phyloP scores from a whole-genome alignment of 2,797 vertebrate species.

The Threskiornis aethiopicus region DNA sequence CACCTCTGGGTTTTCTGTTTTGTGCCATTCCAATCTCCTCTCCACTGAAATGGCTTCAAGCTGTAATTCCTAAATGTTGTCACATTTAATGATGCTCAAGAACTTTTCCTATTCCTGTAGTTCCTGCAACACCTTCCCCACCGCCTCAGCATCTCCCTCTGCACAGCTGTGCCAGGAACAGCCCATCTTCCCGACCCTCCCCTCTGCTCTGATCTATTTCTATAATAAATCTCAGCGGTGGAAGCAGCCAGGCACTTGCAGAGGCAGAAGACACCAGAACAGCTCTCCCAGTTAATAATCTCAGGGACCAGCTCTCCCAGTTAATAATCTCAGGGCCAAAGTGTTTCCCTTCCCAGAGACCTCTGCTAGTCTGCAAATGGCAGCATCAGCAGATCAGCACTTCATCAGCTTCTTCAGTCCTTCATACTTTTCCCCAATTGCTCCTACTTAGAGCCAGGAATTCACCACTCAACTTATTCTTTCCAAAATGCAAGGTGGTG shows the following conservation, averaged over 20 bases:
- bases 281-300: background rate
- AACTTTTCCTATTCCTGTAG: background rate
- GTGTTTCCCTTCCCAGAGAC: background rate
- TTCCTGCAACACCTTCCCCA: background rate
- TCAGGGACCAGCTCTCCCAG: background rate
- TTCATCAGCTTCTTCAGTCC: background rate
- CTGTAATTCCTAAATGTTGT: background rate
- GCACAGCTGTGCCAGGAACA: background rate
- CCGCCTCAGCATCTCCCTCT: background rate
- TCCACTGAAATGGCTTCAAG: background rate
- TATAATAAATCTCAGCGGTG: background rate
- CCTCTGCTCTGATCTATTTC: background rate
- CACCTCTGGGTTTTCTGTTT: background rate
- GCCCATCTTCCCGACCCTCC: background rate
- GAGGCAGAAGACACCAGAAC: background rate
- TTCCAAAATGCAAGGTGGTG: background rate
- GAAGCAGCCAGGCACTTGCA: background rate
- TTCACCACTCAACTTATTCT: background rate
- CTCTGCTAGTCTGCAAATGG: background rate
- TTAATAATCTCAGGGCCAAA: background rate
- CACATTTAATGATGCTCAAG: background rate
- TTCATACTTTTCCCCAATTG: background rate
- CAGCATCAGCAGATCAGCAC: background rate
- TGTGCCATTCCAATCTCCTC: background rate
- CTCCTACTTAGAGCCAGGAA: background rate